Percentiles rank a stretch among this genome's conserved stretches.
Evolutionary conservation across 2,888 invertebrate species (phyloP).

Genomic region (Vandiemenella viatica): DNA sequence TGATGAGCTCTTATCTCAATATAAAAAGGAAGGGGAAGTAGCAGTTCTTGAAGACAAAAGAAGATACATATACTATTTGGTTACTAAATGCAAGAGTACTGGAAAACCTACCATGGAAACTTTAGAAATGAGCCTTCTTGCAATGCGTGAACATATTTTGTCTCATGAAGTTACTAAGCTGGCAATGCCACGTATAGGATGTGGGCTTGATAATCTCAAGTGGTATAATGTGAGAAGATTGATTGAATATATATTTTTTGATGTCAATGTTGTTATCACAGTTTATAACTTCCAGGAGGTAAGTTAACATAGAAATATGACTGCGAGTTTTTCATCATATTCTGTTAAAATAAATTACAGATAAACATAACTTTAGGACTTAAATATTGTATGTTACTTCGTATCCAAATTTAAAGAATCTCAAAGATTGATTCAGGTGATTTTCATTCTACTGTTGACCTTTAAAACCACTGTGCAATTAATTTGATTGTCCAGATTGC

Average conservation of each 20-base stretch:
- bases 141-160: conserved; percentile 31
- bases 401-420: no score
- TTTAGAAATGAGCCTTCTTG: conserved; percentile 21
- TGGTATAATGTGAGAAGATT: conserved; percentile 41
- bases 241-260: conserved; percentile 35
- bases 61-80: conserved; percentile 40
- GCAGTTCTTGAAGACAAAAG: conserved; percentile 31
- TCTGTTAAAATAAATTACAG: no score
- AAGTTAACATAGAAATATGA: no score
- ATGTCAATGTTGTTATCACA: conserved; percentile 32
- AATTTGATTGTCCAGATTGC: no score
- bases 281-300: conserved; percentile 34
- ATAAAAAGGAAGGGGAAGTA: conserved; percentile 29
- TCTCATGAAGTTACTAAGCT: conserved; percentile 34
- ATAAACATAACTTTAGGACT: no score
- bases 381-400: no score
- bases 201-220: conserved; percentile 46
- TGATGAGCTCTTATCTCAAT: conserved; percentile 26
- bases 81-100: conserved; percentile 35
- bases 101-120: conserved; percentile 14
- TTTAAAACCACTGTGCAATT: no score
- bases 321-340: no score
- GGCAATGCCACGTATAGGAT: conserved; percentile 49
- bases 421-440: no score
- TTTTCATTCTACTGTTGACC: no score